A percentile compares a stretch with the other conserved stretches of the same genome.
These are phyloP conservation scores for Drosophila bocqueti DNA, from an alignment of 1,140 invertebrate species.

Conservation along the genomic window DNA sequence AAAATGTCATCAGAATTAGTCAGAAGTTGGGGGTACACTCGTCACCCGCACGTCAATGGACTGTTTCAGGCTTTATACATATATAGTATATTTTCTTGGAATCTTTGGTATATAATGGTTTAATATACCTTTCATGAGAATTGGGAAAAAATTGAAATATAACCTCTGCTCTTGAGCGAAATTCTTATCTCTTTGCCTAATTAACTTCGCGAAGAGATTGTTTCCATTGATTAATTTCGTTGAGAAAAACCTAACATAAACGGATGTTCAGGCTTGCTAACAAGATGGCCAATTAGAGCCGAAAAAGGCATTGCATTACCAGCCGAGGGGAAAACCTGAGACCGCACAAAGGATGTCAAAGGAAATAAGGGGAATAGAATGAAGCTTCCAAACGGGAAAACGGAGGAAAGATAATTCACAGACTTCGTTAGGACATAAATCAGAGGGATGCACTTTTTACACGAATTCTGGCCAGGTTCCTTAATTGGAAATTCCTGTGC, in stretches of 20 bases:
- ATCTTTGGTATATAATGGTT: neutral
- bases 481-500: slow-evolving; percentile 31
- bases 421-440: slow-evolving; percentile 3
- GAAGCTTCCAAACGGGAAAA: neutral
- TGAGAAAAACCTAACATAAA: neutral
- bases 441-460: neutral
- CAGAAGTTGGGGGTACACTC: neutral
- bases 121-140: neutral
- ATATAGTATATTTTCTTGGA: neutral
- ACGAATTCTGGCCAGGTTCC: neutral
- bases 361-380: slow-evolving; percentile 4
- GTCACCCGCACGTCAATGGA: slow-evolving; percentile 6
- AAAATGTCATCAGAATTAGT: slow-evolving; percentile 25
- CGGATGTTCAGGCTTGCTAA: neutral
- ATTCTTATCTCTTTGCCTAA: neutral
- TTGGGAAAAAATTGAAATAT: neutral
- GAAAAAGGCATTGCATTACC: slow-evolving; percentile 51
- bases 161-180: neutral
- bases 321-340: slow-evolving; percentile 10
- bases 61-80: neutral
- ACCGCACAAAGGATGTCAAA: neutral
- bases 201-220: neutral
- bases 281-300: slow-evolving; percentile 43
- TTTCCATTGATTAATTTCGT: neutral
- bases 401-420: neutral